Base-by-base conservation (phyloP, 2,888 invertebrate species). In the Leptarthrus brevirostris region DNA sequence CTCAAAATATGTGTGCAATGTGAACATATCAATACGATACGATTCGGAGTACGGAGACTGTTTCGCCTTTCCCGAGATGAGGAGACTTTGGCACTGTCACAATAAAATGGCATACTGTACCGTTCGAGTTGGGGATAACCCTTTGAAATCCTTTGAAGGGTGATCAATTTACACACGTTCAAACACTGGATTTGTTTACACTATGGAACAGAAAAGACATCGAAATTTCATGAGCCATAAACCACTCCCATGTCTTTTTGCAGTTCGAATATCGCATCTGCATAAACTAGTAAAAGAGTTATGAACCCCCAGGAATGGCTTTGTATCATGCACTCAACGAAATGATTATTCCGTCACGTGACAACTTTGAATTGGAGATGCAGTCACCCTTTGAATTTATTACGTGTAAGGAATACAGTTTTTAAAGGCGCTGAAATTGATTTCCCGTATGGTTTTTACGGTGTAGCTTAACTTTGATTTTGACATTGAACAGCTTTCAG, bases 211-310 rank as follows among this genome's bases (percentile, higher is more conserved):
- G 49, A 44, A 49, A 47, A 66, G 66, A 66, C 66, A 49, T 24
- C 49, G 66, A 66, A 66, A 66, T 66, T 66, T 66, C 66, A 66
- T 66, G 66, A 66, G 26, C 66, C 49, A 66, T 66, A 66, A 66
- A 66, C 44, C 49, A 61, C 40, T 40, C 20, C 40, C 61, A 6
- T 20, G 61, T 61, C 66, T 16, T 47, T 66, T 26, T 47, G 24
- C 47, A 47, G 47, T n/a, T 16, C n/a, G 47, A 16, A 24, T 36
- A 20, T 66, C 47, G 26, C 24, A 66, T 66, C 66, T 66, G 26
- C 66, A 47, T 66, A 47, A 66, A 47, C 66, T 47, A 66, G 44
- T 24, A 47, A 22, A 66, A 66, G 66, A 66, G 66, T 66, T 66
- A 66, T 66, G 66, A 66, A 30, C 47, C 49, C 26, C 14, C 18